Evolutionary conservation across 2,797 vertebrate species (phyloP), one percentile per base, ranked within the genome.

Genomic region (Gallinago nigripennis): DNA sequence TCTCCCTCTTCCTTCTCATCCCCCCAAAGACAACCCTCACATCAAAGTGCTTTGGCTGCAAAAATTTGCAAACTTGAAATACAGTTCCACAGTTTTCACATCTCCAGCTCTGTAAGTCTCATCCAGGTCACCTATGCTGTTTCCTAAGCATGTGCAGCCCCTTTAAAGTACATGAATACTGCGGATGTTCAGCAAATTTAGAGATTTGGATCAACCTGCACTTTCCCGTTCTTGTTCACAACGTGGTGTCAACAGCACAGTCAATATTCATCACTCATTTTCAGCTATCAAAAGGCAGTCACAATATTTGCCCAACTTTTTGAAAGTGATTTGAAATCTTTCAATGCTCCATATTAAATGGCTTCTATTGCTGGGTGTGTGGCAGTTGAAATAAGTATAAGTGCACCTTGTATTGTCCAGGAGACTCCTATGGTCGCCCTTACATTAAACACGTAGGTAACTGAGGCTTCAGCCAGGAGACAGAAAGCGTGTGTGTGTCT

Each of bases 401-500:
- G 30, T 35, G 65, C 63, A 1, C 2, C 1, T 69, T 21, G 0
- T 17, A 1, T 45, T 28, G 50, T 65, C 79, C 39, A 3, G 9
- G 54, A 27, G 41, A 3, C 37, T 71, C 12, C 1, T 23, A 5
- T 4, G 2, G 5, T 18, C 0, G 0, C 51, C 68, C 48, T 57
- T 56, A 33, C 54, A 6, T 46, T 41, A 18, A 76, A 48, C 51
- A 39, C 33, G 43, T 0, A 1, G 5, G 35, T 31, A 54, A 13
- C 53, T 19, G 45, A 35, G 58, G 71, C 80, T 84, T 50, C 72
- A 46, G 70, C 25, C 48, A 1, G 12, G 75, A 94, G 85, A 86
- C 82, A 57, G 82, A 39, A 24, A 83, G 92, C 39, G 23, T 31
- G 88, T 43, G 87, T 54, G 48, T 12, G 90, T 86, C 86, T 77